Percentiles rank a stretch among this genome's conserved stretches.
Conservation (phyloP, 2,113 vertebrate species). For the Empidonax traillii region DNA sequence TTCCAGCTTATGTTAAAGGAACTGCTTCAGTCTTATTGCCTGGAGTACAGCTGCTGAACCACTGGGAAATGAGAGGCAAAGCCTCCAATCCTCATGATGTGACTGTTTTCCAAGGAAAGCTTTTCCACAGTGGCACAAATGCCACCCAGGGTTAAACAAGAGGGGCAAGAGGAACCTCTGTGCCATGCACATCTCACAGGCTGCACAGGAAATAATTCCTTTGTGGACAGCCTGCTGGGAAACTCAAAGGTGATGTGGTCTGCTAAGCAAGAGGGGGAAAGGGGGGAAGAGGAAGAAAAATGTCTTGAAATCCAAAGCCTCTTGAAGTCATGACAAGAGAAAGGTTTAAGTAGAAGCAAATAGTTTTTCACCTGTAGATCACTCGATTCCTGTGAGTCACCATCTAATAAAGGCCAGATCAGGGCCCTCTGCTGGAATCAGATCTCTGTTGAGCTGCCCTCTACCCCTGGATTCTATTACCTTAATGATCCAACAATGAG, state of each 20-base stretch:
- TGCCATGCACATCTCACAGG: neutral
- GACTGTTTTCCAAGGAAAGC: neutral
- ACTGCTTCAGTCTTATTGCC: neutral
- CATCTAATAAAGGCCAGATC: neutral
- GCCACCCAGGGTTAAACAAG: neutral
- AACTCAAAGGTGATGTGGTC: neutral
- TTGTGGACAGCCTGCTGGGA: neutral
- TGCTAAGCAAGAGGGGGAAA: neutral
- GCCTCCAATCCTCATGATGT: too few relatives aligned
- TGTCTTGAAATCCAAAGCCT: neutral
- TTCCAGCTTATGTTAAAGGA: neutral
- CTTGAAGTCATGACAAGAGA: neutral
- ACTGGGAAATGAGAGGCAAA: neutral
- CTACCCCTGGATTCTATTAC: neutral
- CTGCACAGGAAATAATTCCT: neutral
- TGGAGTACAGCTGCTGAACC: neutral
- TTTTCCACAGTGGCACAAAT: neutral
- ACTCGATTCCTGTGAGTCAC: neutral
- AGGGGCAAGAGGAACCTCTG: neutral
- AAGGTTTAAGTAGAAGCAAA: neutral
- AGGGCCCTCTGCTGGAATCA: neutral
- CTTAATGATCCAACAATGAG: neutral
- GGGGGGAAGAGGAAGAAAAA: neutral
- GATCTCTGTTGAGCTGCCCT: neutral
- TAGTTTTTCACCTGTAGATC: neutral